These are phyloP conservation scores for Agelastica alni DNA, from an alignment of 2,888 invertebrate genomes.

Conservation along the genomic window DNA sequence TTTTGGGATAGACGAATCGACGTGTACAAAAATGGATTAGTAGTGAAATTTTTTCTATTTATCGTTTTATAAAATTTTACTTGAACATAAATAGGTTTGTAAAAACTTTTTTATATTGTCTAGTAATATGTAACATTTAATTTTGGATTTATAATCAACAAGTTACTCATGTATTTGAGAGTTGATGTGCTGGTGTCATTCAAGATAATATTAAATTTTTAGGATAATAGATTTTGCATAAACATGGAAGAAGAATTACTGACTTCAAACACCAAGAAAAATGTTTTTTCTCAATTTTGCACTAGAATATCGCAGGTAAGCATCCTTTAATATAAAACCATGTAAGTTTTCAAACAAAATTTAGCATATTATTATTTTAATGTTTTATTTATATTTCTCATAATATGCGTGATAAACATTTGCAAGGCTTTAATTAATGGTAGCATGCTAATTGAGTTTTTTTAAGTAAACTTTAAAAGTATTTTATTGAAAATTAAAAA, in stretches of 20 bases:
- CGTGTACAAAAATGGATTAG: conserved; percentile 37
- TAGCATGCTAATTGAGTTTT: too few relatives aligned
- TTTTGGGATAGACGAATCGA: conserved; percentile 24
- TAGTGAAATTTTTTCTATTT: conserved; percentile 23
- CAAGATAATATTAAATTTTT: conserved; percentile 17
- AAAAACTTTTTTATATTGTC: too few relatives aligned
- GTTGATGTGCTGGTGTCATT: too few relatives aligned
- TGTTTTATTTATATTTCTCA: not conserved
- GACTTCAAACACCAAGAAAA: conserved; percentile 62
- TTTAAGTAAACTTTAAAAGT: too few relatives aligned
- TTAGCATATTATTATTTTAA: not conserved
- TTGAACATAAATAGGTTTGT: conserved; percentile 27
- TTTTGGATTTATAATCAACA: not conserved
- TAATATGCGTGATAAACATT: too few relatives aligned
- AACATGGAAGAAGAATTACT: conserved; percentile 74
- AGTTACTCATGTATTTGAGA: not conserved
- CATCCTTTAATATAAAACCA: too few relatives aligned
- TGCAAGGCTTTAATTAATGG: too few relatives aligned
- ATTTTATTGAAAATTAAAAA: too few relatives aligned
- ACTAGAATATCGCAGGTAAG: conserved; percentile 69
- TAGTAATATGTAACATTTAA: too few relatives aligned
- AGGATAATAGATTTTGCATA: conserved; percentile 21
- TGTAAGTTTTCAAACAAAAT: too few relatives aligned
- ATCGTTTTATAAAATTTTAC: conserved; percentile 15
- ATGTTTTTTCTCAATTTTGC: conserved; percentile 69